Percentiles rank a stretch among this genome's conserved stretches.
Evolutionary conservation across 2,888 invertebrate species (phyloP).

Genomic region (Leptopilina drosophilae): DNA sequence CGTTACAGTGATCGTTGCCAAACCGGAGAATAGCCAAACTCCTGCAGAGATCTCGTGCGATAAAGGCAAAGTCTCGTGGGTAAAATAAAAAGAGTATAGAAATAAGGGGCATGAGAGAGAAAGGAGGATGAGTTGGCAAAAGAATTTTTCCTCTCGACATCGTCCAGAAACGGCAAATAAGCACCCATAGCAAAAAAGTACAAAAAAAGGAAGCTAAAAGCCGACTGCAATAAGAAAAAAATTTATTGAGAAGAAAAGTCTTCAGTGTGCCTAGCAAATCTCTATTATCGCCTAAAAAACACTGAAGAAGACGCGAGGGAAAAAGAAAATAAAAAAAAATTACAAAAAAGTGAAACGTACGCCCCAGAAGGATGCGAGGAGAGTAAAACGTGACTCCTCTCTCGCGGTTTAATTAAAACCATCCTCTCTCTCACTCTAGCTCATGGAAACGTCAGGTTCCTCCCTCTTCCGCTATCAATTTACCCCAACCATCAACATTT

Average conservation of each 20-base stretch:
- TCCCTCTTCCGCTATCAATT: conserved; percentile 24
- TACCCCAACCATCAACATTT: neutral
- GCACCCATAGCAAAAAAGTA: conserved; percentile 18
- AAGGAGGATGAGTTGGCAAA: conserved; percentile 13
- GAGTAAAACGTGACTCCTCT: conserved; percentile 40
- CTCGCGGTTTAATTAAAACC: conserved; percentile 38
- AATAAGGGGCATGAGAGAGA: no score
- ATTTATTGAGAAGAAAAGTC: conserved; percentile 36
- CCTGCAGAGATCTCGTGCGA: conserved; percentile 19
- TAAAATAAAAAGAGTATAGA: conserved; percentile 9
- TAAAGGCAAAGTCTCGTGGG: conserved; percentile 24
- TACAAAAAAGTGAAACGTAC: neutral
- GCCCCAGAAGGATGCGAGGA: conserved; percentile 16
- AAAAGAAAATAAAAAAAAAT: neutral
- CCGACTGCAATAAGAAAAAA: neutral
- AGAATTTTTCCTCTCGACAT: conserved; percentile 1
- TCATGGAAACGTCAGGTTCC: neutral
- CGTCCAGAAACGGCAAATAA: conserved; percentile 13
- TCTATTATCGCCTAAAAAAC: conserved; percentile 15
- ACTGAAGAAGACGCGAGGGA: conserved; percentile 15
- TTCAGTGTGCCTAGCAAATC: conserved; percentile 10
- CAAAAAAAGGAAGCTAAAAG: neutral
- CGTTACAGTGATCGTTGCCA: conserved; percentile 33
- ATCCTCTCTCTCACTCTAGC: neutral
- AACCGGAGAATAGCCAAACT: conserved; percentile 16